Conservation (phyloP, 2,113 vertebrate genomes). For the Romanogobio albipinnatus region DNA sequence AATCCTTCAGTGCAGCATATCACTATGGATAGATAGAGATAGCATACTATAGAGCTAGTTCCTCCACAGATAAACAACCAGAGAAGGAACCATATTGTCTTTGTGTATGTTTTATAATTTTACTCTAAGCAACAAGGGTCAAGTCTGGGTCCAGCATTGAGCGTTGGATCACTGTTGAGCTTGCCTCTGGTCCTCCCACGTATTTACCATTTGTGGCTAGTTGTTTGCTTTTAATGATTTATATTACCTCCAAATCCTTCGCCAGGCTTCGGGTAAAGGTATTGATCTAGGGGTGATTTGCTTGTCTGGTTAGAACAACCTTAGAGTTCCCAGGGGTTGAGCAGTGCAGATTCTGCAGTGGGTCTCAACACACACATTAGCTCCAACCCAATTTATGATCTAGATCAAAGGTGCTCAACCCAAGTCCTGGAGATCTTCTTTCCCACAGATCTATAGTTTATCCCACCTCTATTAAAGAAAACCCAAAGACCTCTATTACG, state of each 20-base stretch:
- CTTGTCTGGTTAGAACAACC: constrained; percentile 16
- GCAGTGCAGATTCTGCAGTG: not conserved
- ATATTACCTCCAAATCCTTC: constrained; percentile 4
- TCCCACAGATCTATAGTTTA: not conserved
- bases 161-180: not conserved
- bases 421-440: not conserved
- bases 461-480: not conserved
- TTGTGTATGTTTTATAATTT: not conserved
- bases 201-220: not conserved
- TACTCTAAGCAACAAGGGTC: not conserved
- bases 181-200: not conserved
- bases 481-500: not conserved
- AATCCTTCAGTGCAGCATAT: not conserved
- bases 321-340: constrained; percentile 27
- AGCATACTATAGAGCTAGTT: not conserved
- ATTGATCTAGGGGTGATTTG: constrained; percentile 17
- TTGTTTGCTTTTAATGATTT: constrained; percentile 41
- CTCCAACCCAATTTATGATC: constrained; percentile 26
- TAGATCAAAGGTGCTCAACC: not conserved
- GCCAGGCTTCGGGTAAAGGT: not conserved
- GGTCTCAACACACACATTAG: constrained; percentile 2
- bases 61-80: not conserved
- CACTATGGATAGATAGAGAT: not conserved
- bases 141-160: not conserved
- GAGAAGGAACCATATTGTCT: not conserved